Base-by-base conservation (phyloP, 2,888 invertebrate species). In the Therioaphis trifolii region DNA sequence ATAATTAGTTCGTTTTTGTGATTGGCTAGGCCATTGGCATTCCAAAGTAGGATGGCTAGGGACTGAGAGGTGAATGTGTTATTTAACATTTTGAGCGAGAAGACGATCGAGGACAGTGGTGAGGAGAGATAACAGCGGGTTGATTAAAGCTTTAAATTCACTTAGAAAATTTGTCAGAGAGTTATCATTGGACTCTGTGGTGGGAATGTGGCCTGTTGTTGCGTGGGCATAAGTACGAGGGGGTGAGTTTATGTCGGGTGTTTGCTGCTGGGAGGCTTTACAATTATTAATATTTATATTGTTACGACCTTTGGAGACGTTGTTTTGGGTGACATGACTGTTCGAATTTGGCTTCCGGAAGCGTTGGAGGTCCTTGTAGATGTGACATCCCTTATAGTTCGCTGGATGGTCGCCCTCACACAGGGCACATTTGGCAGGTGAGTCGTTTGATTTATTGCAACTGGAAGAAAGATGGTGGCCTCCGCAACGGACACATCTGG, bases 201-300 rank as follows among this genome's bases (percentile, higher is more conserved):
- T 66, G 18, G 66, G 35, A n/a, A 35, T 66, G 71, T 46, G 14
- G 46, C 71, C 46, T 71, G 46, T 7, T 43, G 43, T 11, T 27
- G 61, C 27, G 15, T 61, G 29, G 18, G 61, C 9, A 27, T 61
- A 15, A 15, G 43, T 43, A 43, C 43, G 11, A 24, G 24, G 46
- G 71, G 0, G n/a, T 24, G 24, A 24, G 69, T 43, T 4, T 46
- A 24, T 71, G 14, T 71, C 27, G 46, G 46, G 7, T 18, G 46
- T 71, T 4, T 15, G 46, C 71, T 71, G 71, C 18, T 46, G 71
- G 71, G 27, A 27, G 71, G 46, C n/a, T 40, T 68, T 14, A 68
- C 68, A 68, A 21, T 68, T 21, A 11, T 7, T 68, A 43, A 21
- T 68, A n/a, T 43, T 68, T 12, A n/a, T n/a, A 68, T 68, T 43